Evolutionary conservation across 2,113 vertebrate genomes (phyloP), one percentile per base, ranked within the genome.

Genomic region (Callocephalon fimbriatum): DNA sequence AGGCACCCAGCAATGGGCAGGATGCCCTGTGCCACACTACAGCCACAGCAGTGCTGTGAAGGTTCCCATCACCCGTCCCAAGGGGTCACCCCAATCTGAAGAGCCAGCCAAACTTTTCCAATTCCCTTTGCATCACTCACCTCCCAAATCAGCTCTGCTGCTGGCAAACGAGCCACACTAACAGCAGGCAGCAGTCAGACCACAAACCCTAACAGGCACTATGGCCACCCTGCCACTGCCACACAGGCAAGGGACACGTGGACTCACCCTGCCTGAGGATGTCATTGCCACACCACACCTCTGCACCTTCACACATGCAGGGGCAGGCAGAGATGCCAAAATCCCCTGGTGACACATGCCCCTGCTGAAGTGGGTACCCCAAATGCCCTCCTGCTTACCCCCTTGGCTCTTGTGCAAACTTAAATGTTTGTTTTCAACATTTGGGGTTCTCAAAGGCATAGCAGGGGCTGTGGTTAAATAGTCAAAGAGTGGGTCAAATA

Each of bases 221-320:
- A 19, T 0, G 1, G 53, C 65, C 75, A 22, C 42, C 40, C 71
- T 15, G 47, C 32, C 59, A 15, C 61, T 70, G 61, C 54, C 53
- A 47, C 68, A 10, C 38, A 4, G 75, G 29, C 66, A 59, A 42
- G 63, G 77, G 40, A 32, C 63, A 19, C 4, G 2, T 0, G 58
- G 32, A 50, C 73, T 56, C 2, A 0, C 63, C 70, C 32, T 67
- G 61, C 42, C 71, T 18, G 29, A 44, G 48, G 26, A 40, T 65
- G 45, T 48, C 79, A 56, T 14, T 38, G 79, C 59, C 37, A 31
- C 71, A 31, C 58, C 0, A 1, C 26, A 22, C 31, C 70, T 74
- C 65, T 18, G 63, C 62, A 44, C 23, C 61, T 66, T 53, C 1
- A 0, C 54, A 7, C 9, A 3, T 0, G 15, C 45, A 37, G 37